phyloP scores from a whole-genome alignment of 2,797 vertebrate species.

The Balearica regulorum region DNA sequence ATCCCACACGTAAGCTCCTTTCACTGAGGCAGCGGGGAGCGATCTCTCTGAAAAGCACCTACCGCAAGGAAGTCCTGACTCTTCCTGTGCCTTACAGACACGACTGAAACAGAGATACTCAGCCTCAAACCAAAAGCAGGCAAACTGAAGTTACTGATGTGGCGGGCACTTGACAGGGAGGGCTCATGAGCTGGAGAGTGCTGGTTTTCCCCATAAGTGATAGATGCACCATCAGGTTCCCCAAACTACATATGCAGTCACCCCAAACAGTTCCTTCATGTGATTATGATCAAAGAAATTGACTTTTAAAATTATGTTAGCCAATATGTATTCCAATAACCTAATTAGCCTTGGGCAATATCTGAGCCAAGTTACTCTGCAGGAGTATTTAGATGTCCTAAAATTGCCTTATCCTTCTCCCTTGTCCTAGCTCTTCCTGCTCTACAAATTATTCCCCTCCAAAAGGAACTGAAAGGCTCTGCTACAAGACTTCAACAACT shows the following conservation, averaged over 20 bases:
- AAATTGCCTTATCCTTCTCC: neutral
- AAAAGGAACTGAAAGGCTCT: neutral
- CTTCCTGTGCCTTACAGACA: constrained; percentile 4
- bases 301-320: neutral
- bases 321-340: neutral
- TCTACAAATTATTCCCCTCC: neutral
- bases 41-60: constrained; percentile 26
- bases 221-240: rapidly evolving
- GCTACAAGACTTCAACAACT: neutral
- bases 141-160: neutral
- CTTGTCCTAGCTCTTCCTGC: neutral
- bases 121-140: neutral
- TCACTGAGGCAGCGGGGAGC: constrained; percentile 12
- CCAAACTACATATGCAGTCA: neutral
- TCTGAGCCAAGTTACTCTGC: neutral
- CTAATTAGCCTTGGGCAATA: neutral
- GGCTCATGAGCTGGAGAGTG: neutral
- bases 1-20: constrained; percentile 40
- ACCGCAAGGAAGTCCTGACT: constrained; percentile 35
- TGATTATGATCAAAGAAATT: neutral
- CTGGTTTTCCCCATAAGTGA: neutral
- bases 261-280: neutral
- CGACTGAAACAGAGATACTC: constrained; percentile 3
- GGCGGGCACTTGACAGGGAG: neutral
- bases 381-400: neutral